phyloP scores from a whole-genome alignment of 2,888 invertebrate genomes.

The Odontocerum albicorne region DNA sequence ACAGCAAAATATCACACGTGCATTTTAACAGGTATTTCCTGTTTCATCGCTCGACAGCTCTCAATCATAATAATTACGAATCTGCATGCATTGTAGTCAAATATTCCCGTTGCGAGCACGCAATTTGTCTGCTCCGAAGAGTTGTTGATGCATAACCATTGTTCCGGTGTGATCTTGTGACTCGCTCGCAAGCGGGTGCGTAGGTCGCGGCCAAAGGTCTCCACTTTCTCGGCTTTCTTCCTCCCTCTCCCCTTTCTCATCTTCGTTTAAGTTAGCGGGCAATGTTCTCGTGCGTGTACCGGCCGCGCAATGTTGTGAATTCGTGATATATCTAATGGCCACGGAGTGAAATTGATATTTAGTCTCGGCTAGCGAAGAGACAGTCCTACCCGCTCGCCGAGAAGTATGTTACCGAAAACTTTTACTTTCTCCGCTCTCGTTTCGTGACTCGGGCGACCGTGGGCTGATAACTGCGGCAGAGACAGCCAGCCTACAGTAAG shows the following conservation, averaged over 20 bases:
- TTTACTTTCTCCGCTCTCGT: constrained; percentile 37
- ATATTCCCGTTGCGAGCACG: too few species aligned
- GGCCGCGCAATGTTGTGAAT: constrained; percentile 2
- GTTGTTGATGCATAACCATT: background rate
- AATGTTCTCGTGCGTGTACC: background rate
- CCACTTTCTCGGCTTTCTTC: constrained; percentile 28
- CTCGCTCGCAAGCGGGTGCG: constrained; percentile 11
- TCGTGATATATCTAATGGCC: constrained; percentile 18
- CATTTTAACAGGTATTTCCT: too few species aligned
- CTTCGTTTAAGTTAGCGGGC: background rate
- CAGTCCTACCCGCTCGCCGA: constrained; percentile 16
- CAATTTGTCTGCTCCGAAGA: constrained; percentile 3
- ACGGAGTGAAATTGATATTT: constrained; percentile 40
- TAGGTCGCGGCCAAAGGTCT: constrained; percentile 20
- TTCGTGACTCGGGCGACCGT: constrained; percentile 38
- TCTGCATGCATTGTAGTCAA: too few species aligned
- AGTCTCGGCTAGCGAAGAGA: constrained; percentile 15
- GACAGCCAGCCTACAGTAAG: too few species aligned
- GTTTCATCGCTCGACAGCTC: constrained; percentile 1
- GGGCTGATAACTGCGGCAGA: too few species aligned
- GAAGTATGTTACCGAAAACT: constrained; percentile 36
- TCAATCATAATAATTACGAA: too few species aligned
- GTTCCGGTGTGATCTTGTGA: constrained; percentile 19
- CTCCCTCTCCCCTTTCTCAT: background rate
- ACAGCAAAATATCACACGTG: too few species aligned